phyloP scores from a whole-genome alignment of 2,888 invertebrate genomes.

The Brachypalpus laphriformis region DNA sequence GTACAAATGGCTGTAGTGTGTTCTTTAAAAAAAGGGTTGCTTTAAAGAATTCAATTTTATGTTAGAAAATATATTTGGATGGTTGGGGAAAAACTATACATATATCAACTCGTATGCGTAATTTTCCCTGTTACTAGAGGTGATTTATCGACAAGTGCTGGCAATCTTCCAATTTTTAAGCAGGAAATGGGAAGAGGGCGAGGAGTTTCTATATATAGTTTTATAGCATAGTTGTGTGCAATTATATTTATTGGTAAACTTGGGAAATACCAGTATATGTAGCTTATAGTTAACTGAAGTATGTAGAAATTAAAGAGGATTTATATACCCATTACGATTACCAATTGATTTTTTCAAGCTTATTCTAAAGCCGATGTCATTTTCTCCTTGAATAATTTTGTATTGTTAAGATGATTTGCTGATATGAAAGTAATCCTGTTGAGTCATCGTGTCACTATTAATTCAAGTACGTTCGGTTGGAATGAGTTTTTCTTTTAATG shows the following conservation, averaged over 20 bases:
- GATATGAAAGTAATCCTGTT: neutral
- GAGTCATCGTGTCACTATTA: constrained; percentile 2
- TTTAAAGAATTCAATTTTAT: too few species aligned
- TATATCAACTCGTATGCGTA: constrained; percentile 49
- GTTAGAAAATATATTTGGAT: too few species aligned
- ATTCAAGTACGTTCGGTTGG: neutral
- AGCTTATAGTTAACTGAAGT: neutral
- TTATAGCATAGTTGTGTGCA: constrained; percentile 21
- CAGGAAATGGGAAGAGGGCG: neutral
- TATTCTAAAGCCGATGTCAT: neutral
- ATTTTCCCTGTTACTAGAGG: neutral
- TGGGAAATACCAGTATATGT: neutral
- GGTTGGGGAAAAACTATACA: neutral
- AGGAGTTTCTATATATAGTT: constrained; percentile 27
- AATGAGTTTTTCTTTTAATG: neutral
- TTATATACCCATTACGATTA: neutral
- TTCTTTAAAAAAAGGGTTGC: neutral
- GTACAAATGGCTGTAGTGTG: constrained; percentile 9
- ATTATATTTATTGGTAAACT: neutral
- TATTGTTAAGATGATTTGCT: neutral
- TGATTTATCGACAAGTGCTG: constrained; percentile 37
- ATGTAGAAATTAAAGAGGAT: neutral
- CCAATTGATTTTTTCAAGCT: neutral
- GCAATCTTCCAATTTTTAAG: constrained; percentile 31
- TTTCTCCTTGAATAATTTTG: neutral